phyloP scores from a whole-genome alignment of 1,140 invertebrate genomes.

The Bombus ignitus region DNA sequence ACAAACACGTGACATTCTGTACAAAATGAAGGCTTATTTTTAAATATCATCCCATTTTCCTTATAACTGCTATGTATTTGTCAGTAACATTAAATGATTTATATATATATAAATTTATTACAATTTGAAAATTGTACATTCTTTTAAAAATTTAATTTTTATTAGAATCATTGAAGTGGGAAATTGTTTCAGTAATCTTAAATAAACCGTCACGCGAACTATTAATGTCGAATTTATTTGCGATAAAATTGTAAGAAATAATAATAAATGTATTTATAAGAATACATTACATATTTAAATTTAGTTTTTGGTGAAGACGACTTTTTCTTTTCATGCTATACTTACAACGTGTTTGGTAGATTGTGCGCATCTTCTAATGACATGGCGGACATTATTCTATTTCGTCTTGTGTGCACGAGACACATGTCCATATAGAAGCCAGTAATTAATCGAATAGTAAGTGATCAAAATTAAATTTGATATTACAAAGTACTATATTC shows the following conservation, averaged over 20 bases:
- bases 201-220: background rate
- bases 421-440: background rate
- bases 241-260: background rate
- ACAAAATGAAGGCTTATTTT: background rate
- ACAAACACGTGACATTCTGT: conserved; percentile 38
- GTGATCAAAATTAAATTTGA: background rate
- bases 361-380: background rate
- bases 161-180: background rate
- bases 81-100: background rate
- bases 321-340: background rate
- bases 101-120: background rate
- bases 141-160: background rate
- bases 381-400: background rate
- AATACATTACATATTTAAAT: background rate
- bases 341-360: background rate
- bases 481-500: background rate
- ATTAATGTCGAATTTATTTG: background rate
- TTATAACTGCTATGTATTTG: background rate
- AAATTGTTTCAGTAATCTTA: background rate
- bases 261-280: background rate
- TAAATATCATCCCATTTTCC: background rate
- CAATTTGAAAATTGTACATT: background rate
- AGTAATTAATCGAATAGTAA: background rate
- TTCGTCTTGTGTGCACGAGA: background rate
- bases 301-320: background rate